These are phyloP conservation scores for Myrmecobius fasciatus DNA, from an alignment of 2,113 vertebrate genomes.

Conservation along the genomic window DNA sequence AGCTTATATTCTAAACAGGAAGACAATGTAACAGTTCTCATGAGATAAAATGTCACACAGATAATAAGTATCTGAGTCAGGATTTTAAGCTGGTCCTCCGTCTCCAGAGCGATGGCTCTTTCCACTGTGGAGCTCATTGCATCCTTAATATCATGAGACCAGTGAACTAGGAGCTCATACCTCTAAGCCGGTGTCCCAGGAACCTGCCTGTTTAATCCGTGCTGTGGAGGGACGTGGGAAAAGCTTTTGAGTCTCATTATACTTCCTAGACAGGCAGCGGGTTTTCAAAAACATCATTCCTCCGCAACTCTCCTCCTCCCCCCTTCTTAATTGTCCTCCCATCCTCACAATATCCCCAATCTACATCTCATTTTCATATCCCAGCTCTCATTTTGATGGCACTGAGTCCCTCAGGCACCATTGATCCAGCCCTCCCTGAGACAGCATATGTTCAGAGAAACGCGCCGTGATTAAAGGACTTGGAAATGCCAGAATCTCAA, in stretches of 20 bases:
- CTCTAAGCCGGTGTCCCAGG: background rate
- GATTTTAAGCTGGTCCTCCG: background rate
- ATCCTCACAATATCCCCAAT: background rate
- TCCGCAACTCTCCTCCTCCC: background rate
- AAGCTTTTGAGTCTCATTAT: background rate
- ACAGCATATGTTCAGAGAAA: slow-evolving; percentile 16
- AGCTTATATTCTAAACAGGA: background rate
- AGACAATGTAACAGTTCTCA: background rate
- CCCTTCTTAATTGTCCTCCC: background rate
- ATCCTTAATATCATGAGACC: background rate
- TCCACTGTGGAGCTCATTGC: background rate
- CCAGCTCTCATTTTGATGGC: slow-evolving; percentile 36
- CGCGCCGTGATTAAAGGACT: slow-evolving; percentile 16
- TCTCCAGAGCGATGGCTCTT: background rate
- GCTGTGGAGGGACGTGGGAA: background rate
- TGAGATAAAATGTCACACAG: background rate
- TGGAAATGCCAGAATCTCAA: slow-evolving; percentile 64
- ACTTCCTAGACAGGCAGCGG: slow-evolving; percentile 1
- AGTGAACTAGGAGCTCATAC: background rate
- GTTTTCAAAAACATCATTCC: slow-evolving; percentile 11
- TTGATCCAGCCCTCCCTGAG: slow-evolving; percentile 49
- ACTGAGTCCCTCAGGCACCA: slow-evolving; percentile 51
- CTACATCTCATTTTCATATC: slow-evolving; percentile 59
- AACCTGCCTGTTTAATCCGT: background rate
- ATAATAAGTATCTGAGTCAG: background rate